Evolutionary conservation across 2,888 invertebrate species (phyloP), one percentile per base, ranked within the genome.

Genomic region (Platycheirus rosarum): DNA sequence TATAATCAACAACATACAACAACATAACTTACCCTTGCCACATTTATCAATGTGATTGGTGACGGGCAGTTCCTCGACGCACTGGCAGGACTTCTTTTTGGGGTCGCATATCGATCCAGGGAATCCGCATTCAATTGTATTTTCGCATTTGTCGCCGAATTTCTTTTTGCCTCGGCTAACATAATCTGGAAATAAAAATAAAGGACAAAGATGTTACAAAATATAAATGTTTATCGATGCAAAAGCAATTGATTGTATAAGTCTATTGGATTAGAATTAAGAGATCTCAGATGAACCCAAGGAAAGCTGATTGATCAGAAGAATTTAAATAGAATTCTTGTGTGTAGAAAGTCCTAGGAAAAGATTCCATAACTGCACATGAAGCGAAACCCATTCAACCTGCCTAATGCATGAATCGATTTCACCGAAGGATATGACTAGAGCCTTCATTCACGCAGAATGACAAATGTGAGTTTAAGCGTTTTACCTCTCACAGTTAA

Each of bases 31-130:
- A 96, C 96, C 93, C 92, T 93, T 94, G 87, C 96, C 96, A 91
- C 96, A 96, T 91, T 95, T 96, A 90, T 96, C 95, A 87, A 96
- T 92, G 89, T 96, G 96, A 91, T 96, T 96, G 88, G 95, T 95
- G 86, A 94, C 93, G 16, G 93, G 93, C 85, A 94, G 92, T 86
- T 95, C 95, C 23, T 94, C 93, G 84, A 92, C 92, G 89, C 96
- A 96, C 87, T 93, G 92, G 88, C 96, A 96, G 85, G 92, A 93
- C 88, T 93, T 93, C 87, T 93, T 93, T 85, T 92, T 92, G 18
- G 92, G 92, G 87, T 95, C 94, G 88, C 96, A 96, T 79, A 94
- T 92, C 35, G 95, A 93, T 85, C 95, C 94, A 57, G 92, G 92
- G 90, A 95, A 96, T 65, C 94, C 93, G 88, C 96, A 96, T 87